These are phyloP conservation scores for Cancer borealis DNA, from an alignment of 2,888 invertebrate genomes.

Conservation along the genomic window DNA sequence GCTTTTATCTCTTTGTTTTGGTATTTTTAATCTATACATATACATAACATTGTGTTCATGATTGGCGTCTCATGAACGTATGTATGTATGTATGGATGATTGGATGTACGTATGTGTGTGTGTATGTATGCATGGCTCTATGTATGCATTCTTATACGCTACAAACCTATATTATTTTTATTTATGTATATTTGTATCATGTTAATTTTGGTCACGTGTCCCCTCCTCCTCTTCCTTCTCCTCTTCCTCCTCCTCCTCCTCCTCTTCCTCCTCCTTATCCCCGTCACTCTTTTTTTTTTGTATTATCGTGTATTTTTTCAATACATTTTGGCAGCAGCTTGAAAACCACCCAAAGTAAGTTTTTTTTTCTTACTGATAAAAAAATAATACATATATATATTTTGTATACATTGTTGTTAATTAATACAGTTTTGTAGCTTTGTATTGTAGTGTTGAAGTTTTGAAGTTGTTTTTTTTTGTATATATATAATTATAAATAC, in stretches of 20 bases:
- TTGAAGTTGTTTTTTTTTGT: not conserved
- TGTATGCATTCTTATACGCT: not conserved
- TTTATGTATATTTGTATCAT: not conserved
- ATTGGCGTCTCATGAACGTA: too few species aligned
- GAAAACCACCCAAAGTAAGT: constrained; percentile 20
- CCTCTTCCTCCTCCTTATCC: not conserved
- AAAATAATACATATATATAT: not conserved
- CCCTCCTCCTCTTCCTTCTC: constrained; percentile 3
- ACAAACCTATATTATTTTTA: not conserved
- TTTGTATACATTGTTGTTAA: not conserved
- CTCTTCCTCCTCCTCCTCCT: not conserved
- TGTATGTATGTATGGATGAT: too few species aligned
- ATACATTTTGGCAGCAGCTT: not conserved
- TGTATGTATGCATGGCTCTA: not conserved
- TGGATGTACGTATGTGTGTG: not conserved
- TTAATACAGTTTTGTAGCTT: not conserved
- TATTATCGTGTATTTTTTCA: not conserved
- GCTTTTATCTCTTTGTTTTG: too few species aligned
- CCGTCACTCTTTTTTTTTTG: not conserved
- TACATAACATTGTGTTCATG: too few species aligned
- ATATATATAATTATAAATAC: not conserved
- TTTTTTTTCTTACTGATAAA: not conserved
- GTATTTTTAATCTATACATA: too few species aligned
- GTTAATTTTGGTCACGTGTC: not conserved
- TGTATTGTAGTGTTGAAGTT: not conserved